Evolutionary conservation across 2,113 vertebrate species (phyloP), one percentile per base, ranked within the genome.

Genomic region (Otolemur garnettii): DNA sequence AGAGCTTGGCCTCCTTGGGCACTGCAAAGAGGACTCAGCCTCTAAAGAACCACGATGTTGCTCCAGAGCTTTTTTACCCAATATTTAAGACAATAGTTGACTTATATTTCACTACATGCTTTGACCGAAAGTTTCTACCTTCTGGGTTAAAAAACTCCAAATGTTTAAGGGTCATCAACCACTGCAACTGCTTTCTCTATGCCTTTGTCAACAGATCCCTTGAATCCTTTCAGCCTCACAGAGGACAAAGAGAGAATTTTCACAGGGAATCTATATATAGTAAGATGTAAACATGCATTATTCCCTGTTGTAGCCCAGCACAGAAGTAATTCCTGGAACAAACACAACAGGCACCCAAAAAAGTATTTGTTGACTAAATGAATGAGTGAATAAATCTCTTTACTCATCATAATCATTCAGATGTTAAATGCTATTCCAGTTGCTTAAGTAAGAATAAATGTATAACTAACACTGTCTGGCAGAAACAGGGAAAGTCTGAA

Each of bases 351-450:
- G 38, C 68, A 42, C 89, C 71, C 0, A 33, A 72, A 94, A 64
- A 95, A 45, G 80, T 89, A 79, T 90, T 82, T 90, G 71, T 83
- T 87, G 93, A 91, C 33, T 96, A 87, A 96, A 79, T 3, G 24
- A 97, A 77, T 77, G 86, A 94, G 4, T 94, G 87, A 95, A 87
- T 87, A 84, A 57, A 93, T 91, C 66, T 93, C 77, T 86, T 89
- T 91, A 50, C 30, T 95, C 69, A 28, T 93, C 57, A 42, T 75
- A 93, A 87, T 90, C 81, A 90, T 77, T 93, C 80, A 80, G 74
- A 87, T 93, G 87, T 69, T 95, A 93, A 93, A 87, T 93, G 59
- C 60, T 83, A 60, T 42, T 95, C 42, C 50, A 80, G 75, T 92
- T 87, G 84, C 80, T 71, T 96, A 59, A 87, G 75, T 85, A 77